These are phyloP conservation scores for Sesia bembeciformis DNA, from an alignment of 2,888 invertebrate species.

Conservation along the genomic window DNA sequence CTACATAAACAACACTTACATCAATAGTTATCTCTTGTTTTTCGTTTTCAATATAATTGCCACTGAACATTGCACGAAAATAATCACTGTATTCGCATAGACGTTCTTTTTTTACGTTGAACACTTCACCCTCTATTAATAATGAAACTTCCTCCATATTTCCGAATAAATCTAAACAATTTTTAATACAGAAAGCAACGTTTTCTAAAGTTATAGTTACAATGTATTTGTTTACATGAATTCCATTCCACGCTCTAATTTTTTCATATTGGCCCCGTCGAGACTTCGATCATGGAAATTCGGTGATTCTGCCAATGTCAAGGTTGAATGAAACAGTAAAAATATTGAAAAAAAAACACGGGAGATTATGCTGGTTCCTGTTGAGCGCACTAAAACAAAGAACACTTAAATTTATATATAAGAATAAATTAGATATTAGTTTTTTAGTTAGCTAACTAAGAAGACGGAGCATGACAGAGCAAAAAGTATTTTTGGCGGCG, in stretches of 20 bases:
- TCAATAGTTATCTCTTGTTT: conserved; percentile 45
- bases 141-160: conserved; percentile 34
- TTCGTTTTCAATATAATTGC: conserved; percentile 49
- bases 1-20: conserved; percentile 25
- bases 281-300: no score
- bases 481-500: not conserved
- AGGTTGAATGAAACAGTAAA: no score
- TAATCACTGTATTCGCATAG: conserved; percentile 58
- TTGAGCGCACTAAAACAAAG: no score
- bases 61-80: conserved; percentile 65
- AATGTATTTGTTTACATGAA: no score
- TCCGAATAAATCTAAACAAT: not conserved
- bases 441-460: no score
- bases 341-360: not conserved
- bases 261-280: no score
- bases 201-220: no score
- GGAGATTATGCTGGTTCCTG: not conserved
- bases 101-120: conserved; percentile 37
- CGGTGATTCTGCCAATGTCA: no score
- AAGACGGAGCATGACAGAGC: no score
- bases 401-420: not conserved
- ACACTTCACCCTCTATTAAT: conserved; percentile 33
- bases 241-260: no score
- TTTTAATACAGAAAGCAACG: not conserved
- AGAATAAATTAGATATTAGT: not conserved